Base-by-base conservation (phyloP, 2,888 invertebrate genomes). In the Cancer borealis region DNA sequence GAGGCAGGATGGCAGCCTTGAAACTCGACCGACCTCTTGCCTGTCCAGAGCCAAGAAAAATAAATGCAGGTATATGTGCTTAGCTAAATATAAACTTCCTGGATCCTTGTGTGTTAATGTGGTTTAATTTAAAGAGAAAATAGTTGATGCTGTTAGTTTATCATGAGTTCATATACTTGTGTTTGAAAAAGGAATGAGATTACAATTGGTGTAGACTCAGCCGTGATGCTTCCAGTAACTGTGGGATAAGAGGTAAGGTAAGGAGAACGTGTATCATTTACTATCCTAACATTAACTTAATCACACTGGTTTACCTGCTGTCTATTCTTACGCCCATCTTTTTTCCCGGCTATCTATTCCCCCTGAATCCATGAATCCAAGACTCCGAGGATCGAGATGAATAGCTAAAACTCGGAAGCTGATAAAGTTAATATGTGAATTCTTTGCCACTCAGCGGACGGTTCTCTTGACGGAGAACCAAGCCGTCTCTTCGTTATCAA, bases 401-500 rank as follows among this genome's bases (percentile, higher is more conserved):
- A 84, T 12, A 12, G 14, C 79, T 26, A 84, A 84, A 84, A 84
- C 30, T 84, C 30, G 30, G 8, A 84, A 84, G 79, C 79, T 84
- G 30, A 84, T 84, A 84, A 26, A 84, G 10, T 30, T 84, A 84
- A 30, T 10, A 84, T 26, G 30, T 84, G 79, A 84, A 84, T 84
- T 26, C 30, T 84, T 26, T 84, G 79, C 30, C 79, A 30, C 39
- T 84, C 30, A 84, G 79, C 39, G 79, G 30, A 12, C n/a, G 26
- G 73, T 73, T 73, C 73, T 73, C 79, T 26, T 84, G 30, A 84
- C 21, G 26, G 0, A 84, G 39, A 12, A 84, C 79, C 10, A 17
- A 30, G 79, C 12, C 79, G 30, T 84, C 30, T 84, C 79, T 84
- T 5, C 39, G 79, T 84, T 84, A 84, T 84, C 79, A 84, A 84